phyloP scores from a whole-genome alignment of 2,797 vertebrate species.

The Propithecus perrieri region DNA sequence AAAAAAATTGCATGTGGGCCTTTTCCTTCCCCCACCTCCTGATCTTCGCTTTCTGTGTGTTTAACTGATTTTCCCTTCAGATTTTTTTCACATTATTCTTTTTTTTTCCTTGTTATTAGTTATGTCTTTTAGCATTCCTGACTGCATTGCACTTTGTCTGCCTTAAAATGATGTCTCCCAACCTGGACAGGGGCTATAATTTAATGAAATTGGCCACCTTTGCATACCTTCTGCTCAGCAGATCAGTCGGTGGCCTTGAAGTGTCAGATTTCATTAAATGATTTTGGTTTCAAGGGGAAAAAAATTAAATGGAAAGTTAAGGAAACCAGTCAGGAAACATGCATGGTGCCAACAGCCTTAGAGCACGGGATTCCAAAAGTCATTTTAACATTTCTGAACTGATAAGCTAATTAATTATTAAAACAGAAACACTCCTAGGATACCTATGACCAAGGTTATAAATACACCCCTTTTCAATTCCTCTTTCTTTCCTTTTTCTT shows the following conservation, averaged over 20 bases:
- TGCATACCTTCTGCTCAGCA: conserved; percentile 76
- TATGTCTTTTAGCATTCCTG: conserved; percentile 74
- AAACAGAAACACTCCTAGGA: conserved; percentile 75
- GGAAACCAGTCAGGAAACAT: conserved; percentile 72
- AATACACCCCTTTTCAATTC: conserved; percentile 48
- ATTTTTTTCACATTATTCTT: conserved; percentile 79
- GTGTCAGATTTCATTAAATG: conserved; percentile 80
- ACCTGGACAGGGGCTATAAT: conserved; percentile 79
- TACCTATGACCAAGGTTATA: conserved; percentile 47
- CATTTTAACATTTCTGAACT: conserved; percentile 62
- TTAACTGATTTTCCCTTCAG: conserved; percentile 68
- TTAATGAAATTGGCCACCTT: conserved; percentile 78
- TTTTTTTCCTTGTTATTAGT: conserved; percentile 61
- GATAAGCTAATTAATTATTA: conserved; percentile 78
- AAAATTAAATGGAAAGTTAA: conserved; percentile 58
- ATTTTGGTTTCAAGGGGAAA: conserved; percentile 65
- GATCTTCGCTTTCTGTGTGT: conserved; percentile 55
- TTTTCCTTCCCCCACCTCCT: conserved; percentile 69
- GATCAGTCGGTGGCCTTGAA: conserved; percentile 82
- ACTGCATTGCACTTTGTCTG: conserved; percentile 75
- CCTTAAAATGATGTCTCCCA: conserved; percentile 75
- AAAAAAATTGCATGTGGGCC: conserved; percentile 62
- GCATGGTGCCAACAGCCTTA: conserved; percentile 55
- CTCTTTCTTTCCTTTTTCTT: conserved; percentile 39
- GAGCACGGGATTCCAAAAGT: conserved; percentile 60